A percentile compares a stretch with the other conserved stretches of the same genome.
These are phyloP conservation scores for Dysmachus trigonus DNA, from an alignment of 2,888 invertebrate species.

Conservation along the genomic window DNA sequence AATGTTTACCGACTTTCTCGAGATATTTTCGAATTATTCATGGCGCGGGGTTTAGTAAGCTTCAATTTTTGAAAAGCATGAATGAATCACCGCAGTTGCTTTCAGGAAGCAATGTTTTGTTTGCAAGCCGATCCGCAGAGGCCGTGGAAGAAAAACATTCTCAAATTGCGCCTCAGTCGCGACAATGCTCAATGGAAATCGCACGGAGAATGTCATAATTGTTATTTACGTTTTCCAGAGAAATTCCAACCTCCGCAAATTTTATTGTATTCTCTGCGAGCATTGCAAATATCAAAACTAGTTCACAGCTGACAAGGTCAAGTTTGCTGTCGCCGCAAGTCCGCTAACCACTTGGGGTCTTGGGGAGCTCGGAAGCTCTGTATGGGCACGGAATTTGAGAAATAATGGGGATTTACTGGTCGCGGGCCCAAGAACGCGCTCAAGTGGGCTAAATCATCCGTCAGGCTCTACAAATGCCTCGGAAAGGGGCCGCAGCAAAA, in stretches of 20 bases:
- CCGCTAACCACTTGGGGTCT: not conserved
- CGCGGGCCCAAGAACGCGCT: not conserved
- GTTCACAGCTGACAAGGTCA: constrained; percentile 8
- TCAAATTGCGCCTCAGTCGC: not conserved
- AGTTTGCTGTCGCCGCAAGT: not conserved
- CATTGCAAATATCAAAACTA: not conserved
- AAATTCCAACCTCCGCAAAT: not conserved
- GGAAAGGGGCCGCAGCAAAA: not conserved
- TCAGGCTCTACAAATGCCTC: not conserved
- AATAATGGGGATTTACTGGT: not conserved
- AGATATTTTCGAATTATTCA: not conserved
- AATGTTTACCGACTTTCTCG: not conserved
- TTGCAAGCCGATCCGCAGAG: not conserved
- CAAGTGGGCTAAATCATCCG: constrained; percentile 1
- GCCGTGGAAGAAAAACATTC: not conserved
- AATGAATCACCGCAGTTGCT: not conserved
- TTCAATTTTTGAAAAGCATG: not conserved
- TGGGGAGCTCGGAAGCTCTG: not conserved
- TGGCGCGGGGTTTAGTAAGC: not conserved
- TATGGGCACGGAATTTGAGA: not conserved
- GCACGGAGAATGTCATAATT: not conserved
- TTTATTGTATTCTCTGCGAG: not conserved
- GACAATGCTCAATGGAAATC: not conserved
- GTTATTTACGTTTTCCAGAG: not conserved
- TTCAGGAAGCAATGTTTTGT: not conserved